Evolutionary conservation across 1,140 invertebrate species (phyloP), one percentile per base, ranked within the genome.

Genomic region (Drosophila paulistorum): DNA sequence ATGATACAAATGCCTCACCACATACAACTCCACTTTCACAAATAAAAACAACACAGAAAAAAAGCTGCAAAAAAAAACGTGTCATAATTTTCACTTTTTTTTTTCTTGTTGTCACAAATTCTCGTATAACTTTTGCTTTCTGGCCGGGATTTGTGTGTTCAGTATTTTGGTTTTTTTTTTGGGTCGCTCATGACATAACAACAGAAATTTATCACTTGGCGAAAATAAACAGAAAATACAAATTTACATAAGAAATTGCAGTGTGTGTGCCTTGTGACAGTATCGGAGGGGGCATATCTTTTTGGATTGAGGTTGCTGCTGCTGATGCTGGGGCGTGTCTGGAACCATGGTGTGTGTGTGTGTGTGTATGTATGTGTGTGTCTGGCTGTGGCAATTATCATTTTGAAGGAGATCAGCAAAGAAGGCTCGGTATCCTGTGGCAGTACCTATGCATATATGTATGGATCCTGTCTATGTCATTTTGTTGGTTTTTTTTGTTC

Each of bases 61-160:
- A 48, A 51, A 35, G 23, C 42, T n/a, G 7, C 39, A 30, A 30
- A 30, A 39, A 39, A 41, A 71, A 66, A 77, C 60, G 71, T 81
- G 72, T 78, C 81, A 87, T 79, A 78, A 86, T 86, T 87, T 86
- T 87, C 83, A 87, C 83, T 89, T 87, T 87, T 81, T 74, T 61
- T 77, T 65, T 78, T 61, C 74, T 65, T 74, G 51, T 76, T 80
- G 66, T 74, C 83, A 86, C 80, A 74, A 51, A 80, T 85, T 85
- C 80, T 77, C 51, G 77, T 20, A 68, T 54, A 73, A 81, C 68
- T 80, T 81, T 81, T 71, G 59, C 74, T 77, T 67, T 65, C 73
- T 54, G 64, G 57, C 30, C 57, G 30, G 57, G 57, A 59, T 37
- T 59, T 59, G 35, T 20, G 55, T 14, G 26, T 26, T 55, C 39